Conservation (phyloP, 37 sponge, comb jelly and placozoan species). For the Tethya wilhelma region DNA sequence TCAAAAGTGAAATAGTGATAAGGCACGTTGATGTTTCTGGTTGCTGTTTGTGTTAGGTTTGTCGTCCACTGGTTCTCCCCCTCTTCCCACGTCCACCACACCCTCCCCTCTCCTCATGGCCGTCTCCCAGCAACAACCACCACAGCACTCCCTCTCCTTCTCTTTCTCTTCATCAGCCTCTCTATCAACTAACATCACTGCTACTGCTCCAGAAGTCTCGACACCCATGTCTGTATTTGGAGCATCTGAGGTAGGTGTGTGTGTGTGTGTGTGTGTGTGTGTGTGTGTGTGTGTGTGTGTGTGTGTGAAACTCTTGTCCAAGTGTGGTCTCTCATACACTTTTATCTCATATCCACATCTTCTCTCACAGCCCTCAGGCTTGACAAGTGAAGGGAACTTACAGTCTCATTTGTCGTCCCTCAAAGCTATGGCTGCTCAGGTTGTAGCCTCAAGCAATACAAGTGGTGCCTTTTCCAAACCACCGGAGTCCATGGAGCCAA, state of each 20-base stretch:
- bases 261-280: too few relatives aligned
- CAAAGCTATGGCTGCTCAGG: constrained; percentile 66
- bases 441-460: constrained; percentile 11
- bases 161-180: constrained; percentile 25
- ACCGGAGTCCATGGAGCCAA: constrained; percentile 4
- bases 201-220: neutral
- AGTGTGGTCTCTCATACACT: too few relatives aligned
- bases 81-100: constrained; percentile 6
- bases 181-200: neutral
- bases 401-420: constrained; percentile 25
- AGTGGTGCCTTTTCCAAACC: neutral
- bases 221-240: neutral
- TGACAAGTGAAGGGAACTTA: neutral
- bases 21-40: neutral
- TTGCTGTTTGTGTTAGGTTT: neutral
- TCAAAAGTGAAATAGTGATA: too few relatives aligned
- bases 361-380: neutral
- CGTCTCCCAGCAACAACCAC: constrained; percentile 19
- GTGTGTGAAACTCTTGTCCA: too few relatives aligned
- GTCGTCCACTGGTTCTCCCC: neutral
- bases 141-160: constrained; percentile 3
- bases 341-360: too few relatives aligned
- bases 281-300: too few relatives aligned
- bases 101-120: neutral
- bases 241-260: constrained; percentile 26